Evolutionary conservation across 2,888 invertebrate genomes (phyloP).

Genomic region (Sphecodes monilicornis): DNA sequence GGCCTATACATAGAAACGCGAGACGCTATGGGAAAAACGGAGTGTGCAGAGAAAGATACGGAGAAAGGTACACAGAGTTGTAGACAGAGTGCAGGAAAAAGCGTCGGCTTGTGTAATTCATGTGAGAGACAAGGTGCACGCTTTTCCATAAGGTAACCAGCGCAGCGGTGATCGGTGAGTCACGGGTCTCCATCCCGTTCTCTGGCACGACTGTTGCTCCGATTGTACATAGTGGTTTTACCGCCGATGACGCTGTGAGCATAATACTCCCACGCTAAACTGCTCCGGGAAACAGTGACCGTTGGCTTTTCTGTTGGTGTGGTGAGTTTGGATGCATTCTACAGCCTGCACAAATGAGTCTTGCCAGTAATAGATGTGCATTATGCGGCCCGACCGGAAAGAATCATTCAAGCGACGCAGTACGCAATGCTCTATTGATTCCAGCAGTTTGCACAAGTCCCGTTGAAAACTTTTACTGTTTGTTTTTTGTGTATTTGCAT

Average conservation of each 20-base stretch:
- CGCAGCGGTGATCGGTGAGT: constrained; percentile 54
- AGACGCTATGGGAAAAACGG: background rate
- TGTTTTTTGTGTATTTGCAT: background rate
- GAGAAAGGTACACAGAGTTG: background rate
- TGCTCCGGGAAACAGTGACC: constrained; percentile 17
- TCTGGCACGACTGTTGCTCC: constrained; percentile 31
- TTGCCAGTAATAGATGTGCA: background rate
- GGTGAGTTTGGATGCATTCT: background rate
- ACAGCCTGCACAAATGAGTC: background rate
- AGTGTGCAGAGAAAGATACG: background rate
- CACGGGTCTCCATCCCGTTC: constrained; percentile 56
- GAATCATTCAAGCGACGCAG: background rate
- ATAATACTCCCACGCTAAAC: constrained; percentile 33
- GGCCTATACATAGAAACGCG: background rate
- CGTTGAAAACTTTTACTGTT: background rate
- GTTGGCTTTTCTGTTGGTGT: constrained; percentile 23
- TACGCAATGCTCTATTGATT: background rate
- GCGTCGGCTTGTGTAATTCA: background rate
- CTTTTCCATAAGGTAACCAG: constrained; percentile 47
- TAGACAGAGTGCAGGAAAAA: constrained; percentile 3
- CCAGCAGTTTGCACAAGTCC: background rate
- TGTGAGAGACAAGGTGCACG: constrained; percentile 22
- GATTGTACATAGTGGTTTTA: constrained; percentile 39
- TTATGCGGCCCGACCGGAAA: background rate
- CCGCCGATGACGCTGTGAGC: constrained; percentile 40